Conservation (phyloP, 2,888 invertebrate species). For the Lysandra coridon region DNA sequence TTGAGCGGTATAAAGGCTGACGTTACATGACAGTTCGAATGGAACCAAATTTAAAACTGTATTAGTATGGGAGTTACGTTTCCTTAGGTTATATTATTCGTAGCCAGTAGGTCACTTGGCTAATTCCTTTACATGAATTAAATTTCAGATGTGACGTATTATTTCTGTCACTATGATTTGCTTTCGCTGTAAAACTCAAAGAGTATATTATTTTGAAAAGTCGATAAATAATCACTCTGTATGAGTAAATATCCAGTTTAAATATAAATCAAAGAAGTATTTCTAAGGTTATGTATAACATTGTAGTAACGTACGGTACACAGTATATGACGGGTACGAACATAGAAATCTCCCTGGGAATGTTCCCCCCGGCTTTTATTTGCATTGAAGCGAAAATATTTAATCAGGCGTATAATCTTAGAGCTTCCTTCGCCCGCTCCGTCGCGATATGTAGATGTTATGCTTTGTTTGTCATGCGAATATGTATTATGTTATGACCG, state of each 20-base stretch:
- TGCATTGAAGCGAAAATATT: constrained; percentile 78
- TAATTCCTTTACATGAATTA: too few relatives aligned
- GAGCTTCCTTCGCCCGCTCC: constrained; percentile 67
- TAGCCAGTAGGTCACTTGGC: too few relatives aligned
- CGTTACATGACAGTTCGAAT: too few relatives aligned
- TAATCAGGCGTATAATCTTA: constrained; percentile 78
- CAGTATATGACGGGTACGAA: background rate
- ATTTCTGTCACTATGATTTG: too few relatives aligned
- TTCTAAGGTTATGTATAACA: background rate
- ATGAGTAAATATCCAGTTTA: background rate
- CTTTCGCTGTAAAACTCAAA: too few relatives aligned
- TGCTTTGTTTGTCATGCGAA: background rate
- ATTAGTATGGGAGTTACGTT: too few relatives aligned
- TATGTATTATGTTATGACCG: background rate
- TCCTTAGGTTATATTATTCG: too few relatives aligned
- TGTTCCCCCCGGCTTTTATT: constrained; percentile 63
- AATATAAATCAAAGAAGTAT: background rate
- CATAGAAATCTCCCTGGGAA: constrained; percentile 9
- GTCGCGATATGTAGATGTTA: constrained; percentile 39
- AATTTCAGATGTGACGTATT: too few relatives aligned
- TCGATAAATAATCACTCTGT: background rate
- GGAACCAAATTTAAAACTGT: too few relatives aligned
- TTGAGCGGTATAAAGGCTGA: too few relatives aligned
- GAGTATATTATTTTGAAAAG: background rate
- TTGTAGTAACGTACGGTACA: background rate